Evolutionary conservation across 2,888 invertebrate genomes (phyloP), one percentile per base, ranked within the genome.

Genomic region (Metalampra italica): DNA sequence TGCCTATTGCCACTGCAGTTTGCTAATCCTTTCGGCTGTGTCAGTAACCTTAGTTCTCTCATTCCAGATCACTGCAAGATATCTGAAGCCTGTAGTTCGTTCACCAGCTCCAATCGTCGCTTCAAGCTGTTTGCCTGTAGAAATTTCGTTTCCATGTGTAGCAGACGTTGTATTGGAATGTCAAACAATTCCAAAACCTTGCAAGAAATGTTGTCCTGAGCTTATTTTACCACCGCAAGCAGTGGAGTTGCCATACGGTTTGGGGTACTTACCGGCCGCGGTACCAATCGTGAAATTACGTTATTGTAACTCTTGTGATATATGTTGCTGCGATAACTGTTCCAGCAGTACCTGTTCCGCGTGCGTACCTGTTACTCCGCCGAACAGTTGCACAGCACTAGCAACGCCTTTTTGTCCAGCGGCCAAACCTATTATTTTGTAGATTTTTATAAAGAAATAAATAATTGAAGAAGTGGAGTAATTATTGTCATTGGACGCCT

Each of bases 231-330:
- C 78, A 0, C 78, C 78, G 4, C n/a, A 52, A 3, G 46, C 64
- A 3, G 56, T 56, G 0, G 75, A 76, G n/a, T 46, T 78, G 9
- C 73, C 71, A 0, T 49, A 46, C 32, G 77, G 75, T 0, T 46
- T 78, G 9, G 78, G 78, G 0, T 78, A 73, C 45, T 59, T 72
- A 8, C 60, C 64, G 1, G 53, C 73, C 0, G 75, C 71, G 0
- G 53, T 68, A 0, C 71, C 77, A 0, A 46, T 75, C 3, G 75
- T 71, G 0, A 61, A 66, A 0, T 55, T 62, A 2, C 64, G 60
- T 3, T 76, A 57, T 48, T 43, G 45, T n/a, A 36, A 36, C 34
- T 2, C 22, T 5, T 22, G 22, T 22, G 42, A 40, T 29, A 36
- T 12, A 22, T 43, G 43, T 8, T 38, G 13, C 1, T 12, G 29